These are phyloP conservation scores for Microctonus aethiopoides DNA, from an alignment of 2,888 invertebrate genomes.

Conservation along the genomic window DNA sequence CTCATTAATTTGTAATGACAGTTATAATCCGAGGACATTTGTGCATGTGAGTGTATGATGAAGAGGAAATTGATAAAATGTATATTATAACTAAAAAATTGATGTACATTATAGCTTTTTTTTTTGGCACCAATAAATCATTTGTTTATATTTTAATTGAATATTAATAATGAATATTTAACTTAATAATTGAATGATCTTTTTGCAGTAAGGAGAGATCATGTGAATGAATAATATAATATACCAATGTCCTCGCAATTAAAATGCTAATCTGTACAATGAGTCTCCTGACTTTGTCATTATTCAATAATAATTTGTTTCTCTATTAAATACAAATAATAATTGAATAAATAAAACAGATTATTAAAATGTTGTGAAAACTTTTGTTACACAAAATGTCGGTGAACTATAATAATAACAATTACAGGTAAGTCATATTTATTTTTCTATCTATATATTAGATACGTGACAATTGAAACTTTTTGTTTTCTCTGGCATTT, in stretches of 20 bases:
- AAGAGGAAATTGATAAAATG: background rate
- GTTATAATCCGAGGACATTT: conserved; percentile 32
- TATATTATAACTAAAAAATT: background rate
- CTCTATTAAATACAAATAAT: background rate
- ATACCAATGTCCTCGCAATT: background rate
- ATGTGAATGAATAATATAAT: background rate
- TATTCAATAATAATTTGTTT: no score
- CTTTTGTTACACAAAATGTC: background rate
- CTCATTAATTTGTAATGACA: conserved; percentile 11
- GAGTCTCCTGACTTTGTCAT: background rate
- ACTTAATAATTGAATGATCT: background rate
- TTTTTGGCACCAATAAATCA: conserved; percentile 34
- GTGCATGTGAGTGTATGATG: no score
- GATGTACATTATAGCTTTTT: conserved; percentile 3
- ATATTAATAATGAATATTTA: background rate
- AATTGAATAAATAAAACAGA: background rate
- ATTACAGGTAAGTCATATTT: conserved; percentile 17
- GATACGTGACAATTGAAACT: conserved; percentile 28
- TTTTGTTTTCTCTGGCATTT: conserved; percentile 24
- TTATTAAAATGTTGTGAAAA: background rate
- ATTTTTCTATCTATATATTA: conserved; percentile 25
- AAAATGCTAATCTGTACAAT: background rate
- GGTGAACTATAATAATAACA: background rate
- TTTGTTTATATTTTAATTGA: background rate
- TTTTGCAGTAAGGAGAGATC: background rate